Evolutionary conservation across 2,888 invertebrate genomes (phyloP).

Genomic region (Ryuthela nishihirai): DNA sequence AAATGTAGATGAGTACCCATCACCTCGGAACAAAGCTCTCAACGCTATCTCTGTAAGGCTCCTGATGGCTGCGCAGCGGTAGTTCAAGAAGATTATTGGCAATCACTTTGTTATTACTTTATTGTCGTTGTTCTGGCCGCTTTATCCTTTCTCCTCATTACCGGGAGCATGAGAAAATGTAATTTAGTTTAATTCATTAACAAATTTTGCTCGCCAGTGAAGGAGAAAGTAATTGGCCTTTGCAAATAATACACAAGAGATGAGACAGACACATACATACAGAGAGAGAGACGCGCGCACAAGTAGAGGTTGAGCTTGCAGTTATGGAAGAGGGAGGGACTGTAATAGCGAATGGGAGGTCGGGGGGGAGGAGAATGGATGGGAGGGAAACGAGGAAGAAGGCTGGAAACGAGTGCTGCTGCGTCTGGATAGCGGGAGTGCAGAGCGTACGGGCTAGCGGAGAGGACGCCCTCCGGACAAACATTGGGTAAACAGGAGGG

Average conservation of each 20-base stretch:
- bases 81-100: conserved; percentile 28
- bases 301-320: too few species aligned
- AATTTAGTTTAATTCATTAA: conserved; percentile 37
- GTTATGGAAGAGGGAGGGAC: neutral
- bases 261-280: too few species aligned
- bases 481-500: conserved; percentile 22
- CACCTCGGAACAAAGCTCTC: too few species aligned
- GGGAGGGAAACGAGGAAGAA: conserved; percentile 13
- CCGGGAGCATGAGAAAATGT: conserved; percentile 16
- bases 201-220: conserved; percentile 29
- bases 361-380: too few species aligned
- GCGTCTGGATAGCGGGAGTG: too few species aligned
- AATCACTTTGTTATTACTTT: conserved; percentile 32
- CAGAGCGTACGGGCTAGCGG: conserved; percentile 2
- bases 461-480: conserved; percentile 10
- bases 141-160: conserved; percentile 5
- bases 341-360: conserved; percentile 7
- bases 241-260: conserved; percentile 31
- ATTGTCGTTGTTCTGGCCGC: neutral
- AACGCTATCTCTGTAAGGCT: too few species aligned
- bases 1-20: too few species aligned
- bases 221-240: conserved; percentile 30
- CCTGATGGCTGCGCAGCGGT: conserved; percentile 1
- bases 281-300: too few species aligned
- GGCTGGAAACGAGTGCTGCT: conserved; percentile 24